Percentiles rank a stretch among this genome's conserved stretches.
Evolutionary conservation across 2,797 vertebrate species (phyloP).

Genomic region (Eulemur albifrons): DNA sequence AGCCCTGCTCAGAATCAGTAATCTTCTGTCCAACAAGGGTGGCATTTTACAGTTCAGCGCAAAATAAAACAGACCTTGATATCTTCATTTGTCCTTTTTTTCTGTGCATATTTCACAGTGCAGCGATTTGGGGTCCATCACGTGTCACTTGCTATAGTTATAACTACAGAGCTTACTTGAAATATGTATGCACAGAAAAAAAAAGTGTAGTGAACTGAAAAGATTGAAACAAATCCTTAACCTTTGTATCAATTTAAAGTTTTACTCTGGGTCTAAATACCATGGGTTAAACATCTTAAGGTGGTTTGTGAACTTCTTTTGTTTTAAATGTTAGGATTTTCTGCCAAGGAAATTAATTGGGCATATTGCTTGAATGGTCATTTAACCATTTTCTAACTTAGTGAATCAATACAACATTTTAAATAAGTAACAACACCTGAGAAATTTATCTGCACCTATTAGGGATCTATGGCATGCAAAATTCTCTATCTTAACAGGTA

Average conservation of each 20-base stretch:
- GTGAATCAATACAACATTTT: neutral
- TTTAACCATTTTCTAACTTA: slow-evolving; percentile 34
- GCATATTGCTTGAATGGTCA: neutral
- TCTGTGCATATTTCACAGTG: slow-evolving; percentile 87
- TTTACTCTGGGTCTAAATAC: slow-evolving; percentile 77
- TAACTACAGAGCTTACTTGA: slow-evolving; percentile 85
- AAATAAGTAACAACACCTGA: neutral
- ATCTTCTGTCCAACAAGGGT: slow-evolving; percentile 85
- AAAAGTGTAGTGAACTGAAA: slow-evolving; percentile 85
- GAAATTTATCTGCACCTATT: neutral
- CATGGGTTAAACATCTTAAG: slow-evolving; percentile 69
- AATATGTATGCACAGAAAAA: slow-evolving; percentile 83
- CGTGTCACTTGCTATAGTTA: slow-evolving; percentile 86
- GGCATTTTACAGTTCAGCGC: slow-evolving; percentile 88
- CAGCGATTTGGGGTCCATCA: slow-evolving; percentile 86
- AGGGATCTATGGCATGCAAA: neutral
- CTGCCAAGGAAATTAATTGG: neutral
- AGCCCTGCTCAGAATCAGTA: slow-evolving; percentile 85
- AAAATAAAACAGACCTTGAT: slow-evolving; percentile 85
- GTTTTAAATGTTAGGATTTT: slow-evolving; percentile 38
- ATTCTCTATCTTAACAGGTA: neutral
- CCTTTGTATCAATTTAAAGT: slow-evolving; percentile 76
- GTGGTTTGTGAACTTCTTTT: slow-evolving; percentile 42
- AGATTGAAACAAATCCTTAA: slow-evolving; percentile 82
- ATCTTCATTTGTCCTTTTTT: slow-evolving; percentile 86